These are phyloP conservation scores for Acridotheres tristis DNA, from an alignment of 2,797 vertebrate species.

Conservation along the genomic window DNA sequence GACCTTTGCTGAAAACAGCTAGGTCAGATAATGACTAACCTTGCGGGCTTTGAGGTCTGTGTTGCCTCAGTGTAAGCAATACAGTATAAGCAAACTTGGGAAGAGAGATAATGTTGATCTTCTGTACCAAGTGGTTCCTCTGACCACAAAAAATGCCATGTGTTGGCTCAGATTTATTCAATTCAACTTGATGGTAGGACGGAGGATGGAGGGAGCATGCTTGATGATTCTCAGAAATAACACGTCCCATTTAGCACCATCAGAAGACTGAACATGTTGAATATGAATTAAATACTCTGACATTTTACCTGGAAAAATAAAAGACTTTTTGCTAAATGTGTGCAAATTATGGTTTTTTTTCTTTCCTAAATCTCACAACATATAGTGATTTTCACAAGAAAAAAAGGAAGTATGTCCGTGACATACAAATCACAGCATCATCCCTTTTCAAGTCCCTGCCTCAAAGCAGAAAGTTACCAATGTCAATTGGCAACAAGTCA, in stretches of 20 bases:
- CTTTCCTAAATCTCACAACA: not conserved
- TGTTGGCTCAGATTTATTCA: not conserved
- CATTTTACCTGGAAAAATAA: not conserved
- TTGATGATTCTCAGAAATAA: not conserved
- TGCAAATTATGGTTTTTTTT: not conserved
- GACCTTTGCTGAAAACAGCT: not conserved
- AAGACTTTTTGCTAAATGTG: not conserved
- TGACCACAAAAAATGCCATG: not conserved
- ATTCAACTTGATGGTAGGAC: not conserved
- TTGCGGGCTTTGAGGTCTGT: not conserved
- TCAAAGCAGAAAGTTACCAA: not conserved
- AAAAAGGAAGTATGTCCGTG: not conserved
- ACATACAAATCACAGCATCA: not conserved
- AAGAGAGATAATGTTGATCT: not conserved
- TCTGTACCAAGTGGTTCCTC: not conserved
- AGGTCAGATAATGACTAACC: conserved; percentile 1
- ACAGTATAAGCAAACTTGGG: not conserved
- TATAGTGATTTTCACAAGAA: not conserved
- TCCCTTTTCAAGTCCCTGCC: not conserved
- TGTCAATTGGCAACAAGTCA: not conserved
- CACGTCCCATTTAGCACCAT: not conserved
- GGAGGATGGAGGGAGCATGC: not conserved
- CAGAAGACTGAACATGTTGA: not conserved
- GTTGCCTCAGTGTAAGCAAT: not conserved
- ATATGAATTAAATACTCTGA: not conserved